Conservation (phyloP, 2,797 vertebrate species). For the Sebastes jordani region DNA sequence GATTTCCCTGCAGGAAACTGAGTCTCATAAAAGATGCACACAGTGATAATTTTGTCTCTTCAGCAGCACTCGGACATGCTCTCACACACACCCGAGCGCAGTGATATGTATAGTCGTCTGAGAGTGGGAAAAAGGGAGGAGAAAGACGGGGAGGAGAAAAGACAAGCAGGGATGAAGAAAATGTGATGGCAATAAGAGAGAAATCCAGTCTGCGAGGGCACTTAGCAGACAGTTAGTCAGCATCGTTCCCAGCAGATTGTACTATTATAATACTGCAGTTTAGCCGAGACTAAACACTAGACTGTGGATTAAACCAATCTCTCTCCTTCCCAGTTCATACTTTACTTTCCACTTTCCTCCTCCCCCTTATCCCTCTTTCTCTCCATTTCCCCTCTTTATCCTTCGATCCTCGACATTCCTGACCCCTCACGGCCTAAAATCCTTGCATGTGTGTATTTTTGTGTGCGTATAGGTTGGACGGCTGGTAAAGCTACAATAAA, state of each 20-base stretch:
- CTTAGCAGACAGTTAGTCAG: background rate
- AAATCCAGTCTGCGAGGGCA: background rate
- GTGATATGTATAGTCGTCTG: background rate
- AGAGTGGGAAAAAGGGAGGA: background rate
- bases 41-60: conserved; percentile 1
- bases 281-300: conserved; percentile 14
- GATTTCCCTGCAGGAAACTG: conserved; percentile 16
- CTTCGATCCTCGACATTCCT: conserved; percentile 58
- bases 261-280: conserved; percentile 1
- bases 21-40: conserved; percentile 17
- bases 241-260: background rate
- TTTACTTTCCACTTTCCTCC: conserved; percentile 16
- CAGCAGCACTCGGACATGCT: background rate
- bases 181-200: background rate
- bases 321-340: background rate
- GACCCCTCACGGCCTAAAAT: conserved; percentile 50
- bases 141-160: background rate
- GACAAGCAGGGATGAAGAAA: conserved; percentile 1
- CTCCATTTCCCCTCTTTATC: conserved; percentile 50
- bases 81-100: background rate
- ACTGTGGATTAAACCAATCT: conserved; percentile 19
- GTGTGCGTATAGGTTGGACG: background rate
- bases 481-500: conserved; percentile 33
- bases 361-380: conserved; percentile 28
- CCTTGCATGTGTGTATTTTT: conserved; percentile 5